These are phyloP conservation scores for Cryptophagus acutangulus DNA, from an alignment of 2,888 invertebrate genomes.

Conservation along the genomic window DNA sequence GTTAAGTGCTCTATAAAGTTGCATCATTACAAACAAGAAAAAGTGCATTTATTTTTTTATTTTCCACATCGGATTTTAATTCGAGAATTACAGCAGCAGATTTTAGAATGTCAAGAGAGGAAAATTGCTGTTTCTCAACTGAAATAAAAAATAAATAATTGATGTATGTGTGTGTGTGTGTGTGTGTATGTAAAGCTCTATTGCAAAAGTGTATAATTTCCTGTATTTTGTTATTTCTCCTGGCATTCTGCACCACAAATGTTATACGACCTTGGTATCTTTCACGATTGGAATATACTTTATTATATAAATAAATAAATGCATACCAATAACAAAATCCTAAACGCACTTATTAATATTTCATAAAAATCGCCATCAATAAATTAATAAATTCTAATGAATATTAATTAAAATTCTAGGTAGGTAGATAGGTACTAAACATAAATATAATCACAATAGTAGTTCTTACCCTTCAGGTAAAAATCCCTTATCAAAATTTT, in stretches of 20 bases:
- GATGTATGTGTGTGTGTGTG: neutral
- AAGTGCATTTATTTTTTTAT: neutral
- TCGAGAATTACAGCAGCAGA: neutral
- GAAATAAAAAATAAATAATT: neutral
- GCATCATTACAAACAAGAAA: neutral
- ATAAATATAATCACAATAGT: too few species aligned
- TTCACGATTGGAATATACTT: constrained; percentile 25
- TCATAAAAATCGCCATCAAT: too few species aligned
- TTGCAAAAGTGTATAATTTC: constrained; percentile 27
- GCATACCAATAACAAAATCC: constrained; percentile 14
- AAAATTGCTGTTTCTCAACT: too few species aligned
- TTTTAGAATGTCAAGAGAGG: too few species aligned
- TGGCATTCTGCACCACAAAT: constrained; percentile 25
- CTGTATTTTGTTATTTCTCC: constrained; percentile 28
- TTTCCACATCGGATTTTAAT: neutral
- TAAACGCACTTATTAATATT: too few species aligned
- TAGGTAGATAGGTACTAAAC: too few species aligned
- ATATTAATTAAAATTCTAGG: too few species aligned
- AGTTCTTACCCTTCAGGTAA: too few species aligned
- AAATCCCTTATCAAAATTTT: too few species aligned
- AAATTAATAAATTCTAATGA: too few species aligned
- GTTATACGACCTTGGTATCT: constrained; percentile 29
- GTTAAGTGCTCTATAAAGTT: constrained; percentile 1
- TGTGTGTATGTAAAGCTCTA: constrained; percentile 7
- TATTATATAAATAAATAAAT: constrained; percentile 23